Conservation (phyloP, 2,797 vertebrate genomes). For the Hoplostethus atlanticus region DNA sequence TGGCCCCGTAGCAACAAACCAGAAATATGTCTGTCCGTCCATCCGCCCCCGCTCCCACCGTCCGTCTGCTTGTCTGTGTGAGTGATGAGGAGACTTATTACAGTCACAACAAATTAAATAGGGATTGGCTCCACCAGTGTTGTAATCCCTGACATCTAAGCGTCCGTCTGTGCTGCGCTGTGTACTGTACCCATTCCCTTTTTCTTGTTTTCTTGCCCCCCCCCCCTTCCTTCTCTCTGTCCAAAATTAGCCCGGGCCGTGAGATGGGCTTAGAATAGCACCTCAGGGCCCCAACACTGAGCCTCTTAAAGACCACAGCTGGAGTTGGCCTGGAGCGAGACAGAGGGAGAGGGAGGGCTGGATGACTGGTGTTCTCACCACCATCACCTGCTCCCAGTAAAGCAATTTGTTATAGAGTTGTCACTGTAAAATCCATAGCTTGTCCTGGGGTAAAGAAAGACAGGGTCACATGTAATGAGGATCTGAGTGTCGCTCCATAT, state of each 20-base stretch:
- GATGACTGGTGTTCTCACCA: conserved; percentile 60
- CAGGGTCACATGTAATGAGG: conserved; percentile 76
- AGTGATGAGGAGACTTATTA: background rate
- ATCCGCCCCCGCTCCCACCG: no score
- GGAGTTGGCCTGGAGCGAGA: conserved; percentile 68
- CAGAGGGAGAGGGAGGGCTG: conserved; percentile 40
- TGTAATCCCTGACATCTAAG: conserved; percentile 3
- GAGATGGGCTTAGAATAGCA: conserved; percentile 72
- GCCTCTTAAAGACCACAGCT: conserved; percentile 75
- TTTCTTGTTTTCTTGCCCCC: background rate
- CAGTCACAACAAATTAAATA: background rate
- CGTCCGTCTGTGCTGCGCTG: conserved; percentile 1
- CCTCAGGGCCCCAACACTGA: conserved; percentile 35
- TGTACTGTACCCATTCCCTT: background rate
- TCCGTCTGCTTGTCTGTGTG: background rate
- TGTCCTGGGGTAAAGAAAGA: conserved; percentile 77
- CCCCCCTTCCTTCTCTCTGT: conserved; percentile 30
- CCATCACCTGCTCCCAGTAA: conserved; percentile 77
- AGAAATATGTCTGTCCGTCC: background rate
- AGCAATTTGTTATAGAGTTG: conserved; percentile 83
- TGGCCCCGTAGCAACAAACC: conserved; percentile 16
- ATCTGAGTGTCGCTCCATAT: conserved; percentile 58
- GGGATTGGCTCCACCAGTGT: background rate
- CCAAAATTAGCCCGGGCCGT: conserved; percentile 72
- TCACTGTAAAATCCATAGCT: conserved; percentile 78